Evolutionary conservation across 2,113 vertebrate species (phyloP).

Genomic region (Hymenochirus boettgeri): DNA sequence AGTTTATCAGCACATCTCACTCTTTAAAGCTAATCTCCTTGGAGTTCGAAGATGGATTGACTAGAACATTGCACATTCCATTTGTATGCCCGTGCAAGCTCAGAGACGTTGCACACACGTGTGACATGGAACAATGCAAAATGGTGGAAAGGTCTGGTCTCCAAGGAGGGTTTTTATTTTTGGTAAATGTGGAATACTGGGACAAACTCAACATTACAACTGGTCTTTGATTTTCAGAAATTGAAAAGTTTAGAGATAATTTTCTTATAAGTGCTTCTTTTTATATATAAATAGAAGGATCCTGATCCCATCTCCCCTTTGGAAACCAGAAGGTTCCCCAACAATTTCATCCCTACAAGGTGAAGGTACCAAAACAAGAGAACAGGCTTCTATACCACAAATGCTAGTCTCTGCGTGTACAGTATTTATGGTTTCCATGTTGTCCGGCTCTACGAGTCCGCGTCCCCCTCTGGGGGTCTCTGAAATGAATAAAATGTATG

Average conservation of each 20-base stretch:
- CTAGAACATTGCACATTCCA: not conserved
- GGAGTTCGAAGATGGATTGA: not conserved
- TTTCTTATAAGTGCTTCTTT: not conserved
- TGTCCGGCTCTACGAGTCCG: slow-evolving; percentile 1
- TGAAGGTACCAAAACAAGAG: slow-evolving; percentile 12
- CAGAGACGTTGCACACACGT: not conserved
- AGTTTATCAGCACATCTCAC: not conserved
- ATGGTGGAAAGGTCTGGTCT: not conserved
- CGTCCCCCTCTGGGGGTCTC: slow-evolving; percentile 18
- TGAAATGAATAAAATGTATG: slow-evolving; percentile 15
- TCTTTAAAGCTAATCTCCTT: not conserved
- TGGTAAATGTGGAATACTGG: not conserved
- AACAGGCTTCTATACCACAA: slow-evolving; percentile 1
- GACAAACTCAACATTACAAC: not conserved
- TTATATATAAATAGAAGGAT: not conserved
- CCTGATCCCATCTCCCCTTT: not conserved
- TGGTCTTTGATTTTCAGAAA: not conserved
- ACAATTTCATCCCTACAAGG: not conserved
- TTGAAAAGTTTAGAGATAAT: not conserved
- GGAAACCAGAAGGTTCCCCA: not conserved
- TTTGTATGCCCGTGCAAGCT: not conserved
- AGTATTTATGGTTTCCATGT: slow-evolving; percentile 7
- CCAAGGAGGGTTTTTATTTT: not conserved
- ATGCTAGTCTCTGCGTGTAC: slow-evolving; percentile 20
- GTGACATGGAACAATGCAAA: not conserved